A percentile compares a stretch with the other conserved stretches of the same genome.
Conservation (phyloP, 2,113 vertebrate species). For the Peromyscus polionotus region DNA sequence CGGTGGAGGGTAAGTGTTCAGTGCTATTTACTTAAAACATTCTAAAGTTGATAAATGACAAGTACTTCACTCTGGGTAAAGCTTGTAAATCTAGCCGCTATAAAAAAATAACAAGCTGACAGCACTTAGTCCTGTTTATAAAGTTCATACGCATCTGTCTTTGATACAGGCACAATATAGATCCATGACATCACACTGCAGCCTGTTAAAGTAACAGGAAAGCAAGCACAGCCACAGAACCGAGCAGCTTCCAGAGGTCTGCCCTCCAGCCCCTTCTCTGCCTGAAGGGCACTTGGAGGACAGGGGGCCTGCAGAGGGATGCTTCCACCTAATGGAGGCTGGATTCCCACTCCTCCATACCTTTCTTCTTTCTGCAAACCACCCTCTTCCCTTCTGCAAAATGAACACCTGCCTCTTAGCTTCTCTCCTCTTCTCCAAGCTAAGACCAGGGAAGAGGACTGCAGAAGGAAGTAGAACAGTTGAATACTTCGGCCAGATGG, state of each 20-base stretch:
- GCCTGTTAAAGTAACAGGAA: background rate
- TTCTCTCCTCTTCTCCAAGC: background rate
- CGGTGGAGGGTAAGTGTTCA: constrained; percentile 77
- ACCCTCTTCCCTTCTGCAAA: background rate
- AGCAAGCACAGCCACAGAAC: background rate
- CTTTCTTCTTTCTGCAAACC: background rate
- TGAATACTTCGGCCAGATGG: background rate
- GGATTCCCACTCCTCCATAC: background rate
- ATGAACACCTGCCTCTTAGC: background rate
- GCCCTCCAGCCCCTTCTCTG: fast-evolving
- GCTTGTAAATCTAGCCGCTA: constrained; percentile 81
- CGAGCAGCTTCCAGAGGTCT: background rate
- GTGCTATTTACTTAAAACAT: constrained; percentile 82
- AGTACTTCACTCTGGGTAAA: constrained; percentile 71
- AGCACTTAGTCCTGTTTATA: constrained; percentile 66
- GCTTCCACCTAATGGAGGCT: background rate
- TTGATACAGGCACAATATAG: background rate
- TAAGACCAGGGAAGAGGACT: background rate
- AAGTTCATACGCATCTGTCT: constrained; percentile 64
- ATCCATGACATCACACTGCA: constrained; percentile 24
- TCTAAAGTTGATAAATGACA: constrained; percentile 82
- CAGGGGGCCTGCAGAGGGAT: background rate
- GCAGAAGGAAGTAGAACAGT: background rate
- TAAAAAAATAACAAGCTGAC: constrained; percentile 74
- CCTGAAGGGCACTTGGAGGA: constrained; percentile 69